Base-by-base conservation (phyloP, 2,797 vertebrate species). In the Xerus rutilus region DNA sequence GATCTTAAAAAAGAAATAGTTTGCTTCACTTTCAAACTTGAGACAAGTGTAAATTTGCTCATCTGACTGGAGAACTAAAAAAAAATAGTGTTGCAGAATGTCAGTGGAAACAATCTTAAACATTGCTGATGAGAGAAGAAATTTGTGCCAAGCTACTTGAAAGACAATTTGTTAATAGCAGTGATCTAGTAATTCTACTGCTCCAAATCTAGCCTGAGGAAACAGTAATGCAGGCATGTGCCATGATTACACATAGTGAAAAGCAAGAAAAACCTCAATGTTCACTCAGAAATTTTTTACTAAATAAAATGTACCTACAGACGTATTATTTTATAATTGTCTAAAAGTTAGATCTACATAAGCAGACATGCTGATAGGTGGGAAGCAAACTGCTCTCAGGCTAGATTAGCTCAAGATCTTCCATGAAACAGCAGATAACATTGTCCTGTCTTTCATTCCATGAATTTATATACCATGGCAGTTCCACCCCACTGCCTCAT, bases 11-110 rank as follows among this genome's bases (percentile, higher is more conserved):
- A 11, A 65, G 8, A 85, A 11, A 85, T 74, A 74, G 47, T 59
- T 96, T 90, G 49, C 17, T 77, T 91, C 57, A 92, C 28, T n/a
- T 30, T 73, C 52, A 82, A 94, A 88, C 88, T 64, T 77, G n/a
- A 93, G 43, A n/a, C 57, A 77, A 95, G 83, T 15, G 64, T 92
- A 77, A 76, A 72, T 86, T 77, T 86, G 18, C 64, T 91, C 47
- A 74, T 86, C 43, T 32, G 30, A 93, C 18, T 21, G 5, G 43
- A 88, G 95, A 92, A 83, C 45, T 65, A 54, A 88, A 82, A 62
- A 81, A 59, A 23, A 12, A 69, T 23, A 39, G 18, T 79, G 17
- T 30, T 47, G 25, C 49, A 65, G 70, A 86, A 91, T 74, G 62
- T 73, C 89, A 88, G 69, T 77, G 76, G 83, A 91, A 88, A 81